These are phyloP conservation scores for Pseudonaja textilis DNA, from an alignment of 2,113 vertebrate genomes.

Conservation along the genomic window DNA sequence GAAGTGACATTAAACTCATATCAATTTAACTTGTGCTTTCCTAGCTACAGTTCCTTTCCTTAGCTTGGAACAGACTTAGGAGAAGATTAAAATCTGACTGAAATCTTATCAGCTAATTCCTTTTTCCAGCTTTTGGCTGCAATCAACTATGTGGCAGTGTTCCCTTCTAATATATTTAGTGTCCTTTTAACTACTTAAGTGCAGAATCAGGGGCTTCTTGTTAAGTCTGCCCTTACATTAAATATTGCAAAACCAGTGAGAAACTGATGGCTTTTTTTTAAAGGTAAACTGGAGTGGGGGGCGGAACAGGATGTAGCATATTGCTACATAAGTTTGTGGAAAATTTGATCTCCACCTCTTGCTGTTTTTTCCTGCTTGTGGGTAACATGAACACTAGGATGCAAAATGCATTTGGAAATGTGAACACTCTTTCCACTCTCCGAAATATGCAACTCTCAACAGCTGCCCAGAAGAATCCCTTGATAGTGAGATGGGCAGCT, in stretches of 20 bases:
- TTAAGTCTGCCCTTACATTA: slow-evolving; percentile 3
- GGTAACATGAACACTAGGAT: not conserved
- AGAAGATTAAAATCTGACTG: not conserved
- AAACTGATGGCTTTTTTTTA: not conserved
- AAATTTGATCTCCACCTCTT: not conserved
- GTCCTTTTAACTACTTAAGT: slow-evolving; percentile 16
- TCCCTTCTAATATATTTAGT: slow-evolving; percentile 5
- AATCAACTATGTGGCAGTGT: not conserved
- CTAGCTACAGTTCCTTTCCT: fast-evolving
- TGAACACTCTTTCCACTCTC: not conserved
- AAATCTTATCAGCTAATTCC: not conserved
- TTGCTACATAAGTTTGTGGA: not conserved
- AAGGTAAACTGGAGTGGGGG: not conserved
- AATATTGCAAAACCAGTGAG: not conserved
- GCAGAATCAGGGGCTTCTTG: not conserved
- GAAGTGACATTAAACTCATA: slow-evolving; percentile 22
- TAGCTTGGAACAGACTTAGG: not conserved
- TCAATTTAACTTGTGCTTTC: not conserved
- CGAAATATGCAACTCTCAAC: not conserved
- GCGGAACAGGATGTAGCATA: not conserved
- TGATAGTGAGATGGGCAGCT: not conserved
- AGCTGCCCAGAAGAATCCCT: not conserved
- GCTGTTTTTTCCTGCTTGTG: not conserved
- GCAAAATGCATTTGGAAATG: not conserved
- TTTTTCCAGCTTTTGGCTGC: not conserved